Evolutionary conservation across 2,797 vertebrate species (phyloP), one percentile per base, ranked within the genome.

Genomic region (Poeciliopsis presidionis): DNA sequence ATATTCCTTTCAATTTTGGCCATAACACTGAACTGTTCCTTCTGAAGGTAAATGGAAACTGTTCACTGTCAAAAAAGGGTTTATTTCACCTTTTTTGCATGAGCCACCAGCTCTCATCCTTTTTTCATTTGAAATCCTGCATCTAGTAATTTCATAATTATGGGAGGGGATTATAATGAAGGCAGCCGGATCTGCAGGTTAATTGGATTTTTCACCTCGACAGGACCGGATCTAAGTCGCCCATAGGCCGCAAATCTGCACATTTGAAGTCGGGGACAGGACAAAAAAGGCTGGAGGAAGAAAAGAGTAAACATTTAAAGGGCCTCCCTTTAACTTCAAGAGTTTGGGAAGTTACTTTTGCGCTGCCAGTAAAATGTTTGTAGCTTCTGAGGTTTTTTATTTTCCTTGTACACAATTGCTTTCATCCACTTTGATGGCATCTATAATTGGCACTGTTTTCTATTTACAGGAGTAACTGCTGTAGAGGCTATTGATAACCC

Each of bases 191-290:
- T 94, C 94, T 91, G 91, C 90, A 93, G 95, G 95, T 95, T 95
- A 95, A 95, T 95, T 95, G 92, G 92, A 94, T 94, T 94, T 94
- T 95, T 95, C 94, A 95, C 94, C 95, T 95, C 93, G 71, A 89
- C 86, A 85, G 92, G 88, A 92, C 91, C 81, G 79, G 91, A 94
- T 95, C 94, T 94, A 94, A 94, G 91, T 94, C 87, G 88, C 90
- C 87, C 86, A 92, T 90, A 89, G 93, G 94, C 91, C 89, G 73
- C 88, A 89, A 93, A 94, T 93, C 88, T 92, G 91, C 84, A 84
- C 91, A 92, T 95, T 94, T 94, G 92, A 95, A 94, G 94, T 92
- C 91, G 88, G 90, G 89, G 89, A 92, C 92, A 92, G 90, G 92
- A 94, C 93, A 93, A 95, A 94, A 93, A 90, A 92, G 86, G 80